These are phyloP conservation scores for Zootermopsis nevadensis DNA, from an alignment of 2,888 invertebrate genomes.

Conservation along the genomic window DNA sequence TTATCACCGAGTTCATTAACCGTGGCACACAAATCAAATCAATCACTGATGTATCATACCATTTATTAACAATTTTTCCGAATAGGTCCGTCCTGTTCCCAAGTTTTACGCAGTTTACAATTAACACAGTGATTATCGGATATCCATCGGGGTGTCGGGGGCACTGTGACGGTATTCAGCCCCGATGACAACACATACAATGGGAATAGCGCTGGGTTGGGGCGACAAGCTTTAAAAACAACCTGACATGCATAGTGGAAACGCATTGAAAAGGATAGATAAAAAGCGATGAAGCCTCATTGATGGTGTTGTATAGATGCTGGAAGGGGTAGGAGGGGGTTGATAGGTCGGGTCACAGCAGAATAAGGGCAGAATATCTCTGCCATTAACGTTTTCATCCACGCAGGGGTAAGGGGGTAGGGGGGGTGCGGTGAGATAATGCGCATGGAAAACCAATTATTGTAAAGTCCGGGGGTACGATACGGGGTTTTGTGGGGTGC, in stretches of 20 bases:
- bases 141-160: not conserved
- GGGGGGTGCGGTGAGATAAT: constrained; percentile 48
- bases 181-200: constrained; percentile 24
- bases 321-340: not conserved
- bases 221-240: constrained; percentile 26
- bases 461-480: constrained; percentile 47
- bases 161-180: not conserved
- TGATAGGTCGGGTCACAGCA: constrained; percentile 28
- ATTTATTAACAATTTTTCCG: constrained; percentile 16
- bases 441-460: constrained; percentile 53
- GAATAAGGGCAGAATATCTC: constrained; percentile 28
- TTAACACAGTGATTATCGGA: constrained; percentile 2
- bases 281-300: constrained; percentile 36
- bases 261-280: constrained; percentile 37
- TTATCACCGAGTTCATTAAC: not conserved
- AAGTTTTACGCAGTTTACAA: constrained; percentile 18
- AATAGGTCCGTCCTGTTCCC: not conserved
- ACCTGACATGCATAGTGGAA: constrained; percentile 37
- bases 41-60: not conserved
- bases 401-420: not conserved
- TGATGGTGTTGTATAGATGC: constrained; percentile 34
- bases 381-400: constrained; percentile 23
- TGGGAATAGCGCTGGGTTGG: not conserved
- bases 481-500: not conserved
- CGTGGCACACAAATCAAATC: constrained; percentile 6